Evolutionary conservation across 2,888 invertebrate species (phyloP).

Genomic region (Brenthis hecate): DNA sequence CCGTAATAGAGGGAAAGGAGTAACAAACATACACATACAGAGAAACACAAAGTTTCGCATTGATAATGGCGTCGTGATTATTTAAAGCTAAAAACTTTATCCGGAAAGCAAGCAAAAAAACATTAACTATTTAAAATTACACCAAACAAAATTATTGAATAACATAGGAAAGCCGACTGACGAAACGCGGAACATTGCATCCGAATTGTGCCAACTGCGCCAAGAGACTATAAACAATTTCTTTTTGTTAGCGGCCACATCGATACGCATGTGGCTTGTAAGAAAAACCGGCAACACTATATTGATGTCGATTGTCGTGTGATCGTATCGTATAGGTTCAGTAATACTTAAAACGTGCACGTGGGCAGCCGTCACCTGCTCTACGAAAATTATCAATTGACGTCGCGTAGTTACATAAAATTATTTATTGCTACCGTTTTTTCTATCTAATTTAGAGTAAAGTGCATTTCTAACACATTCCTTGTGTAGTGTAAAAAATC

Average conservation of each 20-base stretch:
- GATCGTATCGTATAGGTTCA: slow-evolving; percentile 44
- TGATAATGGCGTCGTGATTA: too few relatives aligned
- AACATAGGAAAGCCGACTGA: slow-evolving; percentile 11
- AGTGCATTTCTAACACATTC: slow-evolving; percentile 45
- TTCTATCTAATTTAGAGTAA: slow-evolving; percentile 15
- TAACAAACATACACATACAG: too few relatives aligned
- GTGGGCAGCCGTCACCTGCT: slow-evolving; percentile 50
- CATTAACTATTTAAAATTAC: neutral
- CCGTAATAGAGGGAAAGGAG: too few relatives aligned
- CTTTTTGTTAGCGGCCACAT: slow-evolving; percentile 29
- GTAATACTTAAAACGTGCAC: slow-evolving; percentile 59
- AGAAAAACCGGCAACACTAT: slow-evolving; percentile 15
- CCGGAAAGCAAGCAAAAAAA: too few relatives aligned
- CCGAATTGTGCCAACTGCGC: slow-evolving; percentile 34
- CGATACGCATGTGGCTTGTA: slow-evolving; percentile 27
- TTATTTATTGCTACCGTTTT: slow-evolving; percentile 42
- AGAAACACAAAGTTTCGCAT: too few relatives aligned
- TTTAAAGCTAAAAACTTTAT: too few relatives aligned
- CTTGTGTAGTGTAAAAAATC: slow-evolving; percentile 25
- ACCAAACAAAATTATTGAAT: neutral
- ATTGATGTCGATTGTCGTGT: slow-evolving; percentile 17
- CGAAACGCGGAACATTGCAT: slow-evolving; percentile 44
- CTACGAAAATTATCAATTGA: slow-evolving; percentile 22
- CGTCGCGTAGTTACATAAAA: slow-evolving; percentile 48
- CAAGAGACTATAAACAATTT: slow-evolving; percentile 31